Evolutionary conservation across 2,113 vertebrate species (phyloP), one percentile per base, ranked within the genome.

Genomic region (Tetrax tetrax): DNA sequence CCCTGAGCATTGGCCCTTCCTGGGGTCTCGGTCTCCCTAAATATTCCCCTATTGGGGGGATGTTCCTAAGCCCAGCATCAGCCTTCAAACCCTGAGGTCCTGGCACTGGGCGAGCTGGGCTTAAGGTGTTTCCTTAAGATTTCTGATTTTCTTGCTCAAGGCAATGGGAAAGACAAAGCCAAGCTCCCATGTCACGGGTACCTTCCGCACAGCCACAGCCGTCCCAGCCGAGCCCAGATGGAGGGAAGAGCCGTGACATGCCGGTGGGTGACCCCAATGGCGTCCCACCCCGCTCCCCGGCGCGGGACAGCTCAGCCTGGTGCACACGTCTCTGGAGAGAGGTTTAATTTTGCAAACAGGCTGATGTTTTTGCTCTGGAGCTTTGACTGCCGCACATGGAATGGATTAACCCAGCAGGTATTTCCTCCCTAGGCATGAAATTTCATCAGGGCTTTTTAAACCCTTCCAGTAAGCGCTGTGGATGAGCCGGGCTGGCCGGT

Each of bases 341-440:
- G 57, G 57, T 43, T 45, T 47, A 24, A 0, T 59, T 70, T 38
- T 48, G 1, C 69, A 12, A 10, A 4, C 65, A 18, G 78, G 45
- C 61, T 1, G 89, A 47, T 51, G 20, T 93, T 91, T 89, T 72
- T 25, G 22, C 77, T 43, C 54, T 7, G 0, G 61, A 63, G 1
- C 63, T 41, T 2, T 53, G 3, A 23, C 3, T 4, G 84, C 78
- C 1, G 4, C 95, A 96, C 50, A 93, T 91, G 95, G 95, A 93
- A 93, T 0, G 7, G 87, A 97, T 97, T 96, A 95, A 56, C 95
- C 71, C 93, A 88, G 95, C 95, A 96, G 96, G 93, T 96, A 94
- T 96, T 96, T 96, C 95, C 96, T 96, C 85, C 83, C 72, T 4
- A 38, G 90, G 82, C 96, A 81, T 59, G 82, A 79, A 79, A 94